A percentile compares a stretch with the other conserved stretches of the same genome.
These are phyloP conservation scores for Boloria euphrosyne DNA, from an alignment of 2,888 invertebrate genomes.

Conservation along the genomic window DNA sequence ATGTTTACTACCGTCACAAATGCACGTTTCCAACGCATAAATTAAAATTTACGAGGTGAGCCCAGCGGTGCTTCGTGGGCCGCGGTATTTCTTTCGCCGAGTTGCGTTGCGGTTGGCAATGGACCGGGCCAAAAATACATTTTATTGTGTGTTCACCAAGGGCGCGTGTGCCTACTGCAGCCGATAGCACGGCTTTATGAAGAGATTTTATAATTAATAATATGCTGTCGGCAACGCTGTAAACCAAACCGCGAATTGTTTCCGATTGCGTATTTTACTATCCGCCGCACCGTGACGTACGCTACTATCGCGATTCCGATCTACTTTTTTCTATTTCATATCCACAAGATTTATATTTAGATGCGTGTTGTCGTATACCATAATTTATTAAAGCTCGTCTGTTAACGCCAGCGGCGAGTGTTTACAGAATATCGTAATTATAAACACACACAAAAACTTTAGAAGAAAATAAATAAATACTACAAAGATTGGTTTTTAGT, in stretches of 20 bases:
- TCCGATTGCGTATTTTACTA: slow-evolving; percentile 51
- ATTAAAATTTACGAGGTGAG: slow-evolving; percentile 55
- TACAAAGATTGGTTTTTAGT: slow-evolving; percentile 19
- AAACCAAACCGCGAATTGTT: slow-evolving; percentile 63
- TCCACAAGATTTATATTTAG: slow-evolving; percentile 35
- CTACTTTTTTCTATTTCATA: slow-evolving; percentile 31
- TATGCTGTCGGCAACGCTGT: slow-evolving; percentile 56
- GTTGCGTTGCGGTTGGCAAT: slow-evolving; percentile 75
- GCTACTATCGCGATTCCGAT: slow-evolving; percentile 24
- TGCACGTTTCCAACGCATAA: slow-evolving; percentile 50
- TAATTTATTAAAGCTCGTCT: slow-evolving; percentile 34
- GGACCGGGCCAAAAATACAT: slow-evolving; percentile 75
- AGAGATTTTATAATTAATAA: slow-evolving; percentile 68
- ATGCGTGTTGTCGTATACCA: slow-evolving; percentile 33
- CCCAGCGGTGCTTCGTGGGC: slow-evolving; percentile 52
- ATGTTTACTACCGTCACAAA: slow-evolving; percentile 52
- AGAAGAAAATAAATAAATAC: slow-evolving; percentile 36
- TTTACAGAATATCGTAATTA: slow-evolving; percentile 38
- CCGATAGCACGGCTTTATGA: slow-evolving; percentile 52
- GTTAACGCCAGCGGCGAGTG: slow-evolving; percentile 35
- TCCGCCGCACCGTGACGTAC: slow-evolving; percentile 36
- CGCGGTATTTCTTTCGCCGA: slow-evolving; percentile 63
- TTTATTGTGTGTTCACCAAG: slow-evolving; percentile 78
- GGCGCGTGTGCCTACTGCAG: slow-evolving; percentile 57
- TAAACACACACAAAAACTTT: slow-evolving; percentile 35